Evolutionary conservation across 2,797 vertebrate species (phyloP).

Genomic region (Lagocephalus sceleratus): DNA sequence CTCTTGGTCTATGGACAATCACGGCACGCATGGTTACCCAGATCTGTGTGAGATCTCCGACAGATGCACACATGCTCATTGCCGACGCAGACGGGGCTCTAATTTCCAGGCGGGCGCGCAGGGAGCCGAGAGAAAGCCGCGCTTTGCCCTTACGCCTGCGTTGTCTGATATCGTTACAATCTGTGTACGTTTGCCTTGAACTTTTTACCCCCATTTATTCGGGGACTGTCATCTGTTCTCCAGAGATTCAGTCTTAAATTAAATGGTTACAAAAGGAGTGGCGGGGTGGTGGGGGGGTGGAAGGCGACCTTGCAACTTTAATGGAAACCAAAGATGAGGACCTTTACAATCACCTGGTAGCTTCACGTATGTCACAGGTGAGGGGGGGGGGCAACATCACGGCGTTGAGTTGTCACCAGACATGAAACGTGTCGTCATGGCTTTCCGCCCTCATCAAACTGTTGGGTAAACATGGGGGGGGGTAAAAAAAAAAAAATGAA

Average conservation of each 20-base stretch:
- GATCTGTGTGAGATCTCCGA: constrained; percentile 30
- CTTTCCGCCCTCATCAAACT: background rate
- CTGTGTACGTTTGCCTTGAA: constrained; percentile 7
- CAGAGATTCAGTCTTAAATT: background rate
- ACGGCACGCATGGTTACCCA: constrained; percentile 33
- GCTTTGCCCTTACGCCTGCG: constrained; percentile 9
- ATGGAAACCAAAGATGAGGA: background rate
- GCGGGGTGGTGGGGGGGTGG: background rate
- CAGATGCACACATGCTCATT: constrained; percentile 5
- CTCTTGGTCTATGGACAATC: constrained; percentile 48
- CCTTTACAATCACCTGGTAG: background rate
- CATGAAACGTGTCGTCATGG: constrained; percentile 26
- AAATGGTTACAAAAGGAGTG: constrained; percentile 2
- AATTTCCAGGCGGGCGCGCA: constrained; percentile 40
- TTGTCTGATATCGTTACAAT: constrained; percentile 22
- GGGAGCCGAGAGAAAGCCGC: constrained; percentile 14
- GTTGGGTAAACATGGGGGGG: constrained; percentile 21
- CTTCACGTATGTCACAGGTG: background rate
- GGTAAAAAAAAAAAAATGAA: constrained; percentile 22
- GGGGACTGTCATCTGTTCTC: background rate
- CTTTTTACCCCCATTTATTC: constrained; percentile 15
- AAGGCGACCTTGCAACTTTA: background rate
- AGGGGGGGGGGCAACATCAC: background rate
- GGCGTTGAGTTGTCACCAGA: background rate
- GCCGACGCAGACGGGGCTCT: constrained; percentile 6